These are phyloP conservation scores for Lasioglossum leucozonium DNA, from an alignment of 2,888 invertebrate species.

Conservation along the genomic window DNA sequence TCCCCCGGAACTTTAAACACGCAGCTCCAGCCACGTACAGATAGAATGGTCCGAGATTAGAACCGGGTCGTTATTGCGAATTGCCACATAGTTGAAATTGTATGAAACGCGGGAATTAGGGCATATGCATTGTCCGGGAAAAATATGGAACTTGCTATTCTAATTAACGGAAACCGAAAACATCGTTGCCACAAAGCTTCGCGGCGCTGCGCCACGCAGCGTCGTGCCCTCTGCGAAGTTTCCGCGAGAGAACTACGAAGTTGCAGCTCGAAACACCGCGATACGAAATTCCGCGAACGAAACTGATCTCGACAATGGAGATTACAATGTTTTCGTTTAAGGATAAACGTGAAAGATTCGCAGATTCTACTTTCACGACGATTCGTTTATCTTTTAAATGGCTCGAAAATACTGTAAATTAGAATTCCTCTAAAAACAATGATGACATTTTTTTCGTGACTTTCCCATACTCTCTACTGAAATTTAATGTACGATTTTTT, in stretches of 20 bases:
- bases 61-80: constrained; percentile 65
- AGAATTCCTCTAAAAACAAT: neutral
- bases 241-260: neutral
- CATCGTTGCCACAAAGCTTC: neutral
- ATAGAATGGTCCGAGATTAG: constrained; percentile 68
- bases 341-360: neutral
- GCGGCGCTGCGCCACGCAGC: neutral
- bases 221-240: neutral
- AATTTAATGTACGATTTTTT: too few species aligned
- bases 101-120: constrained; percentile 50
- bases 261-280: neutral
- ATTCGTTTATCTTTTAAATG: neutral
- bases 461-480: neutral
- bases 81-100: constrained; percentile 69
- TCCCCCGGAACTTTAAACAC: constrained; percentile 57
- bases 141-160: constrained; percentile 1
- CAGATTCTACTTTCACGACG: neutral
- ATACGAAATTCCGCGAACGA: neutral
- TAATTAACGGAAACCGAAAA: neutral
- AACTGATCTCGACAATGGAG: neutral
- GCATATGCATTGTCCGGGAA: constrained; percentile 7
- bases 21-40: constrained; percentile 54
- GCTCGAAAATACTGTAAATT: neutral
- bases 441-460: neutral
- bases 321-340: neutral